Evolutionary conservation across 2,113 vertebrate genomes (phyloP).

Genomic region (Protomyctophum bolini): DNA sequence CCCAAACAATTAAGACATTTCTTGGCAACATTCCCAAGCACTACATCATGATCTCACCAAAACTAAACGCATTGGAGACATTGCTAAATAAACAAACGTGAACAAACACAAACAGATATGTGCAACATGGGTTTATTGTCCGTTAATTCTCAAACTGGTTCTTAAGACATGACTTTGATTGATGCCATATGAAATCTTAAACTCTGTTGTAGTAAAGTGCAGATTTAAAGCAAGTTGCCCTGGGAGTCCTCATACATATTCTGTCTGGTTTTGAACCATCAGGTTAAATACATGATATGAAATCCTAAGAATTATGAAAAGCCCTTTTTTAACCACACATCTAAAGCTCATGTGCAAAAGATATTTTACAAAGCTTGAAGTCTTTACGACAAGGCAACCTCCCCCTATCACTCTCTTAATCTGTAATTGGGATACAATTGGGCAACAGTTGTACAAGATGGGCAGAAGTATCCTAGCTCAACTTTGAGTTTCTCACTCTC

Average conservation of each 20-base stretch:
- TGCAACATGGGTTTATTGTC: constrained; percentile 88
- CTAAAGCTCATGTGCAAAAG: constrained; percentile 84
- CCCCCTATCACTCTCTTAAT: constrained; percentile 1
- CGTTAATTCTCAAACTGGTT: constrained; percentile 90
- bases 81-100: constrained; percentile 35
- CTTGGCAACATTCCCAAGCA: no score
- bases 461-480: constrained; percentile 17
- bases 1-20: no score
- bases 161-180: constrained; percentile 91
- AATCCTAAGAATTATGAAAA: constrained; percentile 83
- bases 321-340: constrained; percentile 89
- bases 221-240: constrained; percentile 90
- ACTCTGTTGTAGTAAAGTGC: constrained; percentile 95
- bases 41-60: no score
- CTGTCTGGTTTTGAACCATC: constrained; percentile 77
- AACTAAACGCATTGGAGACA: background rate
- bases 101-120: constrained; percentile 53
- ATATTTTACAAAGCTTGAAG: constrained; percentile 60
- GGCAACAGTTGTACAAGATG: constrained; percentile 33
- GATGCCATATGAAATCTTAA: constrained; percentile 87
- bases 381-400: constrained; percentile 33
- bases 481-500: constrained; percentile 19
- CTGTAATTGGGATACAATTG: constrained; percentile 27
- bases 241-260: constrained; percentile 80
- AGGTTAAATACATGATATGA: constrained; percentile 75